A percentile compares a stretch with the other conserved stretches of the same genome.
Conservation (phyloP, 2,113 vertebrate genomes). For the Ptilonorhynchus violaceus region DNA sequence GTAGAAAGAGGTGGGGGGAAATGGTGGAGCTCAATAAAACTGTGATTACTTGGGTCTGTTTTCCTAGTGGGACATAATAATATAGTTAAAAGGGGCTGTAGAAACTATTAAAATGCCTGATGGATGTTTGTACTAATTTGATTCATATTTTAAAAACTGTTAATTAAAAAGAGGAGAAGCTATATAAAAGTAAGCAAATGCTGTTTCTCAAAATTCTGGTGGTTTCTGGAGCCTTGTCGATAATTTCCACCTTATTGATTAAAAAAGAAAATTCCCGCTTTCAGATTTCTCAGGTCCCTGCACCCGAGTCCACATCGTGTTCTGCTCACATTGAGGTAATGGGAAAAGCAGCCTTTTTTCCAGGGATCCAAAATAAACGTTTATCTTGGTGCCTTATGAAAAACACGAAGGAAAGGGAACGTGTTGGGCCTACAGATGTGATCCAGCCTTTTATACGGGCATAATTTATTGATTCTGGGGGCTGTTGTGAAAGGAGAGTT, state of each 20-base stretch:
- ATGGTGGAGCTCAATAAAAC: neutral
- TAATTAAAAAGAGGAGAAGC: neutral
- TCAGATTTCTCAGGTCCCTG: neutral
- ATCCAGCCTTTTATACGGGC: conserved; percentile 40
- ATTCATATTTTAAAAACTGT: neutral
- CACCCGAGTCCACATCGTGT: neutral
- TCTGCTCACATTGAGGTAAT: conserved; percentile 66
- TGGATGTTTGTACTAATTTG: neutral
- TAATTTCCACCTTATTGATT: neutral
- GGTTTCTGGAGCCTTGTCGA: neutral
- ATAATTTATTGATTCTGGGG: conserved; percentile 75
- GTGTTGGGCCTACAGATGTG: conserved; percentile 38
- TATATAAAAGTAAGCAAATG: neutral
- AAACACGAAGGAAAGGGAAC: conserved; percentile 62
- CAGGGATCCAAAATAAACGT: conserved; percentile 75
- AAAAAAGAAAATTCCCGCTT: neutral
- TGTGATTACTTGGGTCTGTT: conserved; percentile 8
- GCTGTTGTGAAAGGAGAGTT: conserved; percentile 55
- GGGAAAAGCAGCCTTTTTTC: conserved; percentile 71
- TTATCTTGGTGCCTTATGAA: conserved; percentile 74
- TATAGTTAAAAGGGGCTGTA: neutral
- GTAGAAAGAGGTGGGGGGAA: neutral
- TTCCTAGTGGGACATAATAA: neutral
- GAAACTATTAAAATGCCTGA: neutral
- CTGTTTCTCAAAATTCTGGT: neutral